Conservation (phyloP, 92 coral and sea anemone genomes). For the Zoanthus sociatus region DNA sequence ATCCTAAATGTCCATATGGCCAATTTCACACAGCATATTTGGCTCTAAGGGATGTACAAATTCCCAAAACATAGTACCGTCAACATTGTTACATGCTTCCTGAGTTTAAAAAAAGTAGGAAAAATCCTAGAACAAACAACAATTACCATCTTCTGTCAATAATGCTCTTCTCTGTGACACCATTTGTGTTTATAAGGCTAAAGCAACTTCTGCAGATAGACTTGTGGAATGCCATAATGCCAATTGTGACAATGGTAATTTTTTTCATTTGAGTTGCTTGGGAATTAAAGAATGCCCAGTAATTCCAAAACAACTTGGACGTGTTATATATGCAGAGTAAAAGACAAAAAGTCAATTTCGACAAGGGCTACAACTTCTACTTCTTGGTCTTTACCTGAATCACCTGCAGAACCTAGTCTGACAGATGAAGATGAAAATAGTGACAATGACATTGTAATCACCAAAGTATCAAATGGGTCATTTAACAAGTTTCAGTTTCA, state of each 20-base stretch:
- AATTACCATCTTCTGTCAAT: constrained; percentile 7
- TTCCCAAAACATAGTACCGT: constrained; percentile 69
- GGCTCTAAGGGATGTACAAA: constrained; percentile 47
- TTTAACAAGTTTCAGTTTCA: constrained; percentile 14
- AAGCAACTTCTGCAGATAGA: constrained; percentile 52
- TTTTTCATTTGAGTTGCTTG: constrained; percentile 61
- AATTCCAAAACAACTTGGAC: constrained; percentile 66
- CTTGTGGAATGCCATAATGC: constrained; percentile 61
- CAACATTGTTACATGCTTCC: constrained; percentile 61
- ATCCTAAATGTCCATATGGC: constrained; percentile 62
- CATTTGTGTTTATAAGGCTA: constrained; percentile 19
- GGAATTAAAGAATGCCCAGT: constrained; percentile 58
- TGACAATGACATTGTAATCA: constrained; percentile 19
- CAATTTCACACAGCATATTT: constrained; percentile 58
- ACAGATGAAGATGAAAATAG: constrained; percentile 48
- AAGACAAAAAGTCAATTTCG: no score
- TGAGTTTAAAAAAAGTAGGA: constrained; percentile 59
- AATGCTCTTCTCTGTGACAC: constrained; percentile 19
- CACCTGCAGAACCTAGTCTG: constrained; percentile 17
- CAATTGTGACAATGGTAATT: constrained; percentile 53
- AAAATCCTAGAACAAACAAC: constrained; percentile 28
- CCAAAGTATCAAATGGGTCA: constrained; percentile 4
- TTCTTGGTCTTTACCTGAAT: constrained; percentile 9
- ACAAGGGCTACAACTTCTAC: constrained; percentile 25
- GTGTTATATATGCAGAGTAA: constrained; percentile 63